phyloP scores from a whole-genome alignment of 2,888 invertebrate genomes.

The Watsonalla cultraria region DNA sequence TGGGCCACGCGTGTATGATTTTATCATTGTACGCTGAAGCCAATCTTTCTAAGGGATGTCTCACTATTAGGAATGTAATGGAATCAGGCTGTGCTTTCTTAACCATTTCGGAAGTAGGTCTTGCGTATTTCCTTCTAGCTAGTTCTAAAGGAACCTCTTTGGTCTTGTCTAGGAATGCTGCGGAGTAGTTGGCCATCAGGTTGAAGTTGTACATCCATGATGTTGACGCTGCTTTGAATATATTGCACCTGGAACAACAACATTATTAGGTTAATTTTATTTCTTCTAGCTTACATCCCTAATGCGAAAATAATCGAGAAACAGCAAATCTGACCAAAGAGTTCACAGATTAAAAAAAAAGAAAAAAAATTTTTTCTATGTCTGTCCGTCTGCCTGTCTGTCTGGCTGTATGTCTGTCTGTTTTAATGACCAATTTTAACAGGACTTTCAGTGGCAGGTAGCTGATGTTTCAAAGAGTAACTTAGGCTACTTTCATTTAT shows the following conservation, averaged over 20 bases:
- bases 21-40: slow-evolving; percentile 92
- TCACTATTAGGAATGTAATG: slow-evolving; percentile 88
- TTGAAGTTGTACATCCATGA: slow-evolving; percentile 96
- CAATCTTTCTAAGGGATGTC: slow-evolving; percentile 88
- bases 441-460: too few species aligned
- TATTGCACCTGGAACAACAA: slow-evolving; percentile 82
- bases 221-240: slow-evolving; percentile 91
- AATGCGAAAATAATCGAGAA: too few species aligned
- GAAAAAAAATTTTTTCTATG: too few species aligned
- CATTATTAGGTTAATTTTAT: too few species aligned
- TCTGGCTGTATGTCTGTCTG: too few species aligned
- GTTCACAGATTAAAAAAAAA: too few species aligned
- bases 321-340: too few species aligned
- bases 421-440: too few species aligned
- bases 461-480: too few species aligned
- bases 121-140: slow-evolving; percentile 88
- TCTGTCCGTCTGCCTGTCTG: too few species aligned
- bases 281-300: too few species aligned
- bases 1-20: slow-evolving; percentile 89
- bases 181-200: slow-evolving; percentile 89
- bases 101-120: slow-evolving; percentile 85
- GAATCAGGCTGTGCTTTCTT: slow-evolving; percentile 86
- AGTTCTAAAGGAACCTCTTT: slow-evolving; percentile 87
- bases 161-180: slow-evolving; percentile 86
- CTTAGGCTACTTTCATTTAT: too few species aligned